Evolutionary conservation across 2,888 invertebrate genomes (phyloP).

Genomic region (Cylloceria caligata): DNA sequence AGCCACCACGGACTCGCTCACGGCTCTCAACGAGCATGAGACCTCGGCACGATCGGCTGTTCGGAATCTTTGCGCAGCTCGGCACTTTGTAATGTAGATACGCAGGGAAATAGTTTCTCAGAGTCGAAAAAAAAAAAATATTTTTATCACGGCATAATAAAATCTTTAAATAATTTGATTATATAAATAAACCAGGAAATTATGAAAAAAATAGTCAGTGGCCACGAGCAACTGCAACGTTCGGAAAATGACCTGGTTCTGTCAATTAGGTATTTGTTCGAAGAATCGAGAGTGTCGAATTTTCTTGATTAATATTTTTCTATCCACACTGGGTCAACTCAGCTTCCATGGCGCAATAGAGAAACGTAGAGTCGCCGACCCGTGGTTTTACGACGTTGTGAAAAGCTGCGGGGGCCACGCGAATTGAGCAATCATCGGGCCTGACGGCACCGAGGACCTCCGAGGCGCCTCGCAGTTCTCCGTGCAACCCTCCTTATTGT

Average conservation of each 20-base stretch:
- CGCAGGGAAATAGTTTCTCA: too few species aligned
- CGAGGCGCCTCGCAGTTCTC: constrained; percentile 15
- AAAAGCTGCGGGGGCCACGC: constrained; percentile 39
- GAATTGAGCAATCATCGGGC: constrained; percentile 59
- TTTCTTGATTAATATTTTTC: too few species aligned
- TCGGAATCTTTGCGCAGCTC: not conserved
- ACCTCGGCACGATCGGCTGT: not conserved
- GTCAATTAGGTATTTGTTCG: too few species aligned
- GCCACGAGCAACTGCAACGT: too few species aligned
- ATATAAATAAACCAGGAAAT: too few species aligned
- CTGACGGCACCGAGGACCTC: not conserved
- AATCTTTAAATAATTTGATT: too few species aligned
- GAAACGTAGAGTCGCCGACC: not conserved
- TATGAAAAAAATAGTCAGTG: too few species aligned
- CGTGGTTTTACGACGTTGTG: constrained; percentile 24
- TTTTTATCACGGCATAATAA: too few species aligned
- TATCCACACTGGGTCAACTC: not conserved
- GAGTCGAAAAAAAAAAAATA: too few species aligned
- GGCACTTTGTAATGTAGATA: not conserved
- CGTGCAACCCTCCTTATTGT: constrained; percentile 34
- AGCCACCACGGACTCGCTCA: constrained; percentile 87
- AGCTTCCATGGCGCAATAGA: constrained; percentile 9
- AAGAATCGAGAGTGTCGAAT: too few species aligned
- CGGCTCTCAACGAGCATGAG: not conserved
- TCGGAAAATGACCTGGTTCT: too few species aligned